phyloP scores from a whole-genome alignment of 2,888 invertebrate species.

The Aphidoletes aphidimyza region DNA sequence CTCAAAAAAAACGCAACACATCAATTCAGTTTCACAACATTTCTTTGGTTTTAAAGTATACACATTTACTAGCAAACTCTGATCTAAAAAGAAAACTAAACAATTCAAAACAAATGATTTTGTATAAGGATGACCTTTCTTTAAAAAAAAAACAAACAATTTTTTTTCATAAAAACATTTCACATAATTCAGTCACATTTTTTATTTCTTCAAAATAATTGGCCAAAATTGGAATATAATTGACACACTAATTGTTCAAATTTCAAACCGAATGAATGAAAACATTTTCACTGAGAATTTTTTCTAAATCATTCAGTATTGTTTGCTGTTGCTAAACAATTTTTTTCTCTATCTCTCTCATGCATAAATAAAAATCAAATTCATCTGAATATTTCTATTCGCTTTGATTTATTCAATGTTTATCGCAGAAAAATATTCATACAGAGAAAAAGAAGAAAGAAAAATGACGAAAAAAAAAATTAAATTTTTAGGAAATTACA shows the following conservation, averaged over 20 bases:
- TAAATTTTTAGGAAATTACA: constrained; percentile 1
- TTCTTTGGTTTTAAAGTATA: neutral
- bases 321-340: neutral
- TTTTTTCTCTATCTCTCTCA: neutral
- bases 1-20: too few species aligned
- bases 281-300: neutral
- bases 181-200: neutral
- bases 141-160: neutral
- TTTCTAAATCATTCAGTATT: neutral
- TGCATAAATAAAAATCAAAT: neutral
- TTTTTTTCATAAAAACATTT: neutral
- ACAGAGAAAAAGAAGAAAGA: neutral
- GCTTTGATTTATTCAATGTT: neutral
- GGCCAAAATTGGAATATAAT: neutral
- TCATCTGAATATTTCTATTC: neutral
- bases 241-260: neutral
- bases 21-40: neutral
- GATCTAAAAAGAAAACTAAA: neutral
- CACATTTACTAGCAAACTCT: neutral
- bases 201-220: neutral
- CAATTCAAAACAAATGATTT: neutral
- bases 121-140: constrained; percentile 2
- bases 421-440: neutral
- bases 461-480: neutral
- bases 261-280: neutral